A percentile compares a stretch with the other conserved stretches of the same genome.
phyloP scores from a whole-genome alignment of 2,888 invertebrate genomes.

The Cyclophora punctaria region DNA sequence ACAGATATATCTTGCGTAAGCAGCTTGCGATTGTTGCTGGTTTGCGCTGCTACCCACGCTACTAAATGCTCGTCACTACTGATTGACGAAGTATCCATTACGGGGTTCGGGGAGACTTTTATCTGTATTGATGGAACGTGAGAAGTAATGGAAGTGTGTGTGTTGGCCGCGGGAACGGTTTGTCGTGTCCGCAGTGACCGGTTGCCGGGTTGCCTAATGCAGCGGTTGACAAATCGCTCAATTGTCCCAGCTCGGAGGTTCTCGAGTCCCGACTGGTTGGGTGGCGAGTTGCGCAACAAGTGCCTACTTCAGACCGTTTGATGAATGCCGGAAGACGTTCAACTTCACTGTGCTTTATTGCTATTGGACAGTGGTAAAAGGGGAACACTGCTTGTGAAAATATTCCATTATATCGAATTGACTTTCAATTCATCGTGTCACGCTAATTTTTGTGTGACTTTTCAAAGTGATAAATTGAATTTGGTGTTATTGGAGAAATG shows the following conservation, averaged over 20 bases:
- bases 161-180: constrained; percentile 35
- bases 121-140: constrained; percentile 41
- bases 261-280: constrained; percentile 48
- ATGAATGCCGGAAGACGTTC: constrained; percentile 65
- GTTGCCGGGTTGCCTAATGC: constrained; percentile 61
- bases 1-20: constrained; percentile 71
- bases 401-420: constrained; percentile 35
- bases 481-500: too few species aligned
- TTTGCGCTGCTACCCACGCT: constrained; percentile 57
- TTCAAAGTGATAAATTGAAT: too few species aligned
- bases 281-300: constrained; percentile 57
- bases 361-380: constrained; percentile 52
- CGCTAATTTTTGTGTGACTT: constrained; percentile 17
- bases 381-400: constrained; percentile 37
- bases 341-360: constrained; percentile 62
- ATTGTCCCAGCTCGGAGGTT: constrained; percentile 57
- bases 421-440: constrained; percentile 23
- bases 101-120: constrained; percentile 40
- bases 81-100: constrained; percentile 59
- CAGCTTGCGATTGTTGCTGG: constrained; percentile 53
- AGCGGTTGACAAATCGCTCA: constrained; percentile 72
- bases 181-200: constrained; percentile 47
- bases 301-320: constrained; percentile 45
- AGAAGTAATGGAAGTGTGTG: constrained; percentile 42
- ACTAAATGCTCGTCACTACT: constrained; percentile 45